Conservation (phyloP, 2,888 invertebrate species). For the Biston betularia region DNA sequence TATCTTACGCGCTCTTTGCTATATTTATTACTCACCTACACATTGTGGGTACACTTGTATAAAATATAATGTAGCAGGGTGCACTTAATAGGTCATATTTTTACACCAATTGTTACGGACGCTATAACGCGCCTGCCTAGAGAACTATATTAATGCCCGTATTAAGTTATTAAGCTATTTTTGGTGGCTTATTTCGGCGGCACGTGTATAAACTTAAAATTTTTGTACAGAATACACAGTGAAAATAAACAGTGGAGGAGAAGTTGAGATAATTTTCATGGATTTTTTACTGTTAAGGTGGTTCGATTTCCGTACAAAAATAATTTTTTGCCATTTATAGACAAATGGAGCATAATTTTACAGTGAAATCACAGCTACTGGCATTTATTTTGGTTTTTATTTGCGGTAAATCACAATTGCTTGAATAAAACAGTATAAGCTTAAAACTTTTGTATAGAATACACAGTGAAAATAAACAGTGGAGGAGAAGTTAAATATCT, state of each 20-base stretch:
- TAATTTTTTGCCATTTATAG: no score
- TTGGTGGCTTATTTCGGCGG: conserved; percentile 41
- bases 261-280: not conserved
- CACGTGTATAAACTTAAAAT: conserved; percentile 35
- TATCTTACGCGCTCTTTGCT: conserved; percentile 82
- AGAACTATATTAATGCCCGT: conserved; percentile 47
- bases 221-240: conserved; percentile 18
- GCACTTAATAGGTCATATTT: conserved; percentile 71
- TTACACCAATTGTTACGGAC: conserved; percentile 61
- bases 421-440: no score
- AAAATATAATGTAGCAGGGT: conserved; percentile 76
- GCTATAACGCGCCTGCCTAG: conserved; percentile 45
- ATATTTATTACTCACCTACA: conserved; percentile 82
- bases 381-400: no score
- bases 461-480: conserved; percentile 12
- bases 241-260: conserved; percentile 2
- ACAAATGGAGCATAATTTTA: no score
- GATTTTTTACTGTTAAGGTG: no score
- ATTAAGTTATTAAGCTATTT: conserved; percentile 49
- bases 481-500: not conserved
- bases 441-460: conserved; percentile 21
- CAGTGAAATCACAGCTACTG: no score
- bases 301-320: no score
- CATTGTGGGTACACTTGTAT: conserved; percentile 75
- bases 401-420: no score